Evolutionary conservation across 1,140 invertebrate species (phyloP), one percentile per base, ranked within the genome.

Genomic region (Octopus sinensis): DNA sequence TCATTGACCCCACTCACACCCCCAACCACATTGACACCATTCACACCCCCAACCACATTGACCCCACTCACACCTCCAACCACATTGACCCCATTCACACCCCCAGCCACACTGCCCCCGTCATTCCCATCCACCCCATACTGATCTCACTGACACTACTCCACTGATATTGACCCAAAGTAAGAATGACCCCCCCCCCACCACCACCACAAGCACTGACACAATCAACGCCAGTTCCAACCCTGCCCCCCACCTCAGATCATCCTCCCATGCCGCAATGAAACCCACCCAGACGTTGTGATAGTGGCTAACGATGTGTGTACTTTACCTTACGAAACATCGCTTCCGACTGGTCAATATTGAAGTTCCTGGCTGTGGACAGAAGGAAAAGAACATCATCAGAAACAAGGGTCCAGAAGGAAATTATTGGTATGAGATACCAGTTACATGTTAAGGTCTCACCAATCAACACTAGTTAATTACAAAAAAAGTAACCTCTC

Each of bases 261-360:
- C 7, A 62, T 17, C 6, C 6, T 62, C 17, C 7, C 7, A 62
- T 62, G 56, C 6, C 7, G 56, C 17, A 17, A 62, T 62, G 17
- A 17, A 9, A n/a, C n/a, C n/a, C n/a, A n/a, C n/a, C n/a, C n/a
- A n/a, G 56, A 62, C 56, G 17, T 62, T 62, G 17, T 9, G 17
- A 62, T 62, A 62, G 17, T 9, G n/a, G 17, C 6, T 9, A 62
- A 62, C 6, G 17, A 62, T 10, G 9, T 62, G 17, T 62, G 4
- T 71, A 71, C 68, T 71, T n/a, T 91, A 96, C 95, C 85, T 95
- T 94, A 92, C 95, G 91, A 1, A 96, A 88, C 95, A 96, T 96
- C 92, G 95, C 94, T 88, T 96, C 95, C 0, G 95, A 95, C 4
- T 94, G 95, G 51, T 93, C 93, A 4, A 93, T 84, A 88, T 96